Percentiles rank a stretch among this genome's conserved stretches.
phyloP scores from a whole-genome alignment of 2,888 invertebrate species.

The Drosophila macrothrix region DNA sequence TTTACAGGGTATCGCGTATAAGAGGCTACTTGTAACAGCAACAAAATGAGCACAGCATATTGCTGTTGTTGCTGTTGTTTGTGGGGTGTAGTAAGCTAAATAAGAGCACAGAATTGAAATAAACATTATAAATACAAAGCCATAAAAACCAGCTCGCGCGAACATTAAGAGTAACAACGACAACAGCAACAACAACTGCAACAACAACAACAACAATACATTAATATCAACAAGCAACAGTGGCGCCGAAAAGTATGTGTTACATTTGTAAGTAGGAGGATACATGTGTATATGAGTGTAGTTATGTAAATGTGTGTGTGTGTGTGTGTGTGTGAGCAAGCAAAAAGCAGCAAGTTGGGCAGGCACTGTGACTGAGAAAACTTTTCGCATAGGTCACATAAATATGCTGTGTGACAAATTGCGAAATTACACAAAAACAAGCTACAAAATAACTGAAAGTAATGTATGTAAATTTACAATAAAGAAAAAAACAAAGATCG shows the following conservation, averaged over 20 bases:
- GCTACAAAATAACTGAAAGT: background rate
- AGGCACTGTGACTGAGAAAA: conserved; percentile 30
- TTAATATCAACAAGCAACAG: conserved; percentile 38
- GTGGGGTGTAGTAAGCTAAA: conserved; percentile 58
- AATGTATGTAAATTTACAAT: background rate
- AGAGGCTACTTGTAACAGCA: conserved; percentile 22
- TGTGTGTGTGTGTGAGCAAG: background rate
- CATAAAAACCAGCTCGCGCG: conserved; percentile 66
- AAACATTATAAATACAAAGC: conserved; percentile 78
- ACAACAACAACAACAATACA: background rate
- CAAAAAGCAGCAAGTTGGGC: background rate
- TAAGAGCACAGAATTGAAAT: conserved; percentile 76
- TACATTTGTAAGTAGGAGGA: conserved; percentile 27
- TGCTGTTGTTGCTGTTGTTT: conserved; percentile 20
- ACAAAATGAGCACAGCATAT: conserved; percentile 27
- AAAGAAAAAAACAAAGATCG: background rate
- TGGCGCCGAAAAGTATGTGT: conserved; percentile 45
- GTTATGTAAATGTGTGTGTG: background rate
- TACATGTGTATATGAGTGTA: background rate
- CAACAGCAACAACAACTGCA: conserved; percentile 16
- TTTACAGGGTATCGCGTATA: conserved; percentile 21
- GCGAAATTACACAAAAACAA: background rate
- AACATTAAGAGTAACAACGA: conserved; percentile 52
- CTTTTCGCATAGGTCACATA: conserved; percentile 19
- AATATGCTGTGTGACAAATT: conserved; percentile 26